These are phyloP conservation scores for Grantiella picta DNA, from an alignment of 2,113 vertebrate species.

Conservation along the genomic window DNA sequence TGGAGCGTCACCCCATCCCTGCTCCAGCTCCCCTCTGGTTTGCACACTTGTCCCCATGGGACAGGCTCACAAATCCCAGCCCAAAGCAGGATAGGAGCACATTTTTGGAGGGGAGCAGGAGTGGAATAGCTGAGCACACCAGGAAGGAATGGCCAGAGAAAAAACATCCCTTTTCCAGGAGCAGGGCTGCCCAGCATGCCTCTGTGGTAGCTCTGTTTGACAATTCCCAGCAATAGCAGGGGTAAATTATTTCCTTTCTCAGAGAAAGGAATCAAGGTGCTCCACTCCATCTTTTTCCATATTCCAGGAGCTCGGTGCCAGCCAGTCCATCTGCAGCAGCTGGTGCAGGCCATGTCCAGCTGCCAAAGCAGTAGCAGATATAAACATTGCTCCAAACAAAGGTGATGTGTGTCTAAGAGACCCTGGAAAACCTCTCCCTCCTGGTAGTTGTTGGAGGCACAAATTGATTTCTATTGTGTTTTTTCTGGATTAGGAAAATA, in stretches of 20 bases:
- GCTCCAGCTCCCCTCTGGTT: not conserved
- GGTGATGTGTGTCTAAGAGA: not conserved
- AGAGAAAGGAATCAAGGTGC: not conserved
- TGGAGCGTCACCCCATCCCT: not conserved
- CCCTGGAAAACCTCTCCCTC: not conserved
- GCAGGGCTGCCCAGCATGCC: not conserved
- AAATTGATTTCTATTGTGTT: not conserved
- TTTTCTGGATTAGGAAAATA: not conserved
- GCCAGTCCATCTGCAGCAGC: not conserved
- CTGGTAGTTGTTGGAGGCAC: not conserved
- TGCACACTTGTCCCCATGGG: accelerated
- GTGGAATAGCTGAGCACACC: not conserved
- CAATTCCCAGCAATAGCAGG: not conserved
- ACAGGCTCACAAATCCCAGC: not conserved
- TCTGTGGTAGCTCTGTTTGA: accelerated
- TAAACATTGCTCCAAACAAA: not conserved
- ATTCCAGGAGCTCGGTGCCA: not conserved
- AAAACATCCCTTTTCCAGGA: not conserved
- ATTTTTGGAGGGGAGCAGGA: not conserved
- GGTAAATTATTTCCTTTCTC: not conserved
- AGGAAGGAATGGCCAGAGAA: not conserved
- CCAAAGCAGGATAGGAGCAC: not conserved
- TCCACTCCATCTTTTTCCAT: not conserved
- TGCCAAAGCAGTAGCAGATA: not conserved
- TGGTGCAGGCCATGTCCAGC: not conserved